Percentiles rank a stretch among this genome's conserved stretches.
phyloP scores from a whole-genome alignment of 2,113 vertebrate genomes.

The Stegostoma tigrinum region DNA sequence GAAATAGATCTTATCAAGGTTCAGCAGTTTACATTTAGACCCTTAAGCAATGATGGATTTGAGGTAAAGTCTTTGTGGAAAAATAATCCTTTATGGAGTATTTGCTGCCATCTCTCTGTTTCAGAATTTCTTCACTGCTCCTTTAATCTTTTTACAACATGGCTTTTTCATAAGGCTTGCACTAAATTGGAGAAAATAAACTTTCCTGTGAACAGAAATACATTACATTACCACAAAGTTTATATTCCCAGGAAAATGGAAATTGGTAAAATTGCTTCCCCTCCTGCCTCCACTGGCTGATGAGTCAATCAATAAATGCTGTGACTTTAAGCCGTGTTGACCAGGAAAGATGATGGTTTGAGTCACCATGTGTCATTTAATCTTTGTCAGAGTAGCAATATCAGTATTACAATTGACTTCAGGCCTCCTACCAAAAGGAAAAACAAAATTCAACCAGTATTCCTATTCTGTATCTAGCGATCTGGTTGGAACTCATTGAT shows the following conservation, averaged over 20 bases:
- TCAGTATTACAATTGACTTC: background rate
- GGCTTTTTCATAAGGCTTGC: background rate
- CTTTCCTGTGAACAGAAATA: background rate
- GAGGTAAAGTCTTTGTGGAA: background rate
- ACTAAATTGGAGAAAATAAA: background rate
- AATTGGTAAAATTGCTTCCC: background rate
- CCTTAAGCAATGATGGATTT: background rate
- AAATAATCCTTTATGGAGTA: background rate
- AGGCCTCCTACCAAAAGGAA: background rate
- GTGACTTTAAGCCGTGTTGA: background rate
- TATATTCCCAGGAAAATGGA: background rate
- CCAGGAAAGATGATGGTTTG: background rate
- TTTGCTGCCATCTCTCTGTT: background rate
- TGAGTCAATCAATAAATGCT: background rate
- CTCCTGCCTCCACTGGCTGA: background rate
- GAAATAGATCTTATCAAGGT: background rate
- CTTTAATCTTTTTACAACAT: background rate
- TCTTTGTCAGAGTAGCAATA: background rate
- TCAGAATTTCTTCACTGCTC: background rate
- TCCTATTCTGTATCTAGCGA: background rate
- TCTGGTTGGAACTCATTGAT: background rate
- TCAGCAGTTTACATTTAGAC: background rate
- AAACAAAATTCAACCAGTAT: background rate
- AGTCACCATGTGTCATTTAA: background rate
- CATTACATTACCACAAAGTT: background rate